Evolutionary conservation across 1,140 invertebrate species (phyloP).

Genomic region (Meloidogyne chitwoodi): DNA sequence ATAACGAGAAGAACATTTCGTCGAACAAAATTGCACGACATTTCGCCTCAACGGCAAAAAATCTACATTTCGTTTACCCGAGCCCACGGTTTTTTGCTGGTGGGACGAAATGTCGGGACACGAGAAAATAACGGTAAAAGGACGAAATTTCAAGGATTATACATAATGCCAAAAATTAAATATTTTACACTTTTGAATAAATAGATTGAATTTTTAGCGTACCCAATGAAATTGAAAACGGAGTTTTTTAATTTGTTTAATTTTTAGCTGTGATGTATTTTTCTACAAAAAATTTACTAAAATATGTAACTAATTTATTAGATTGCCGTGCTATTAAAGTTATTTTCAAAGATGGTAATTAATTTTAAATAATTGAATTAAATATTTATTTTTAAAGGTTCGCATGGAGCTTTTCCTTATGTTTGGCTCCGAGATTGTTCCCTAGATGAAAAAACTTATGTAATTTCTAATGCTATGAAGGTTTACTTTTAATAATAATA

Average conservation of each 20-base stretch:
- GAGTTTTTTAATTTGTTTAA: neutral
- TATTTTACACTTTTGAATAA: neutral
- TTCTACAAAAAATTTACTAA: neutral
- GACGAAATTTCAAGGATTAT: too few species aligned
- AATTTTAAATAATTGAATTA: neutral
- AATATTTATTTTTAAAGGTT: constrained; percentile 27
- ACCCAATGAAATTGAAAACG: too few species aligned
- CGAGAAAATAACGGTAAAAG: too few species aligned
- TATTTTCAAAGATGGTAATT: neutral
- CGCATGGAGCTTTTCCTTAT: constrained; percentile 40
- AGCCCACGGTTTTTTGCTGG: too few species aligned
- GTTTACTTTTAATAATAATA: neutral
- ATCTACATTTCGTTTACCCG: too few species aligned
- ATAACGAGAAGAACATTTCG: too few species aligned
- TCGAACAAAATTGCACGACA: too few species aligned
- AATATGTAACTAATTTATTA: neutral
- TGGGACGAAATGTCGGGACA: too few species aligned
- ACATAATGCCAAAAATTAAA: neutral
- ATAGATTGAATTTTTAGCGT: neutral
- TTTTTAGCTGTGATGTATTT: neutral
- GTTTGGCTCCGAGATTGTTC: constrained; percentile 55
- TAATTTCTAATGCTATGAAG: constrained; percentile 48
- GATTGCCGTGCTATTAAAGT: neutral
- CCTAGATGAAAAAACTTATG: constrained; percentile 44
- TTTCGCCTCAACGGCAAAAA: too few species aligned